Percentiles rank a stretch among this genome's conserved stretches.
Conservation (phyloP, 92 coral and sea anemone species). For the Chrysogorgia sp. region DNA sequence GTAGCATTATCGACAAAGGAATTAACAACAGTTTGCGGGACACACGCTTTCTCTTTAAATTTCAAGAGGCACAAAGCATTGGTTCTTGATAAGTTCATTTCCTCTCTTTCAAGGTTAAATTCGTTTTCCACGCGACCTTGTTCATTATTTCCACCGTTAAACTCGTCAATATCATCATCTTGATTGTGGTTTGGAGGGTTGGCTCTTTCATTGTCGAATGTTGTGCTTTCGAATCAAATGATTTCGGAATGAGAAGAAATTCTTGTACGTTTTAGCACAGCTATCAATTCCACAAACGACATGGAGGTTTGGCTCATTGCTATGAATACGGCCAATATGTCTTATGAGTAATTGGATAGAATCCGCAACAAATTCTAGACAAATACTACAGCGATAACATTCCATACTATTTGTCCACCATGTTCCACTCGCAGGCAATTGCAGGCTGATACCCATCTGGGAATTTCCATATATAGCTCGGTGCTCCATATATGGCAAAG, state of each 20-base stretch:
- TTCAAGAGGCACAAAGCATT: conserved; percentile 53
- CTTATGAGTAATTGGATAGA: conserved; percentile 24
- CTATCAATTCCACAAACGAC: conserved; percentile 49
- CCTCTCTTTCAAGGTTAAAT: conserved; percentile 42
- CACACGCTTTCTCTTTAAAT: conserved; percentile 64
- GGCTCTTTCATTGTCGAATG: conserved; percentile 16
- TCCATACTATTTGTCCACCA: conserved; percentile 25
- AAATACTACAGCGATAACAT: conserved; percentile 45
- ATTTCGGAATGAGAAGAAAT: conserved; percentile 25
- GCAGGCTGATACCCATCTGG: conserved; percentile 2
- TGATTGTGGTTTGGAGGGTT: not conserved
- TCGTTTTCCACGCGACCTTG: conserved; percentile 6
- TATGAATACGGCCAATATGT: too few relatives aligned
- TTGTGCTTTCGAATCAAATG: conserved; percentile 46
- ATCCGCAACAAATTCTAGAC: conserved; percentile 44
- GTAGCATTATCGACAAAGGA: conserved; percentile 57
- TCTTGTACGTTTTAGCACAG: conserved; percentile 49
- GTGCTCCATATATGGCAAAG: conserved; percentile 12
- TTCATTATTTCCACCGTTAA: not conserved
- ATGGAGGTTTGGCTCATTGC: conserved; percentile 49
- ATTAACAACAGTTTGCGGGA: conserved; percentile 62
- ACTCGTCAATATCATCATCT: not conserved
- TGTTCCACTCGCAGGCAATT: not conserved
- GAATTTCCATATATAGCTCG: conserved; percentile 8
- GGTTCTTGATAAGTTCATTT: conserved; percentile 18